Conservation (phyloP, 1,140 invertebrate genomes). For the Glossosoma conforme region DNA sequence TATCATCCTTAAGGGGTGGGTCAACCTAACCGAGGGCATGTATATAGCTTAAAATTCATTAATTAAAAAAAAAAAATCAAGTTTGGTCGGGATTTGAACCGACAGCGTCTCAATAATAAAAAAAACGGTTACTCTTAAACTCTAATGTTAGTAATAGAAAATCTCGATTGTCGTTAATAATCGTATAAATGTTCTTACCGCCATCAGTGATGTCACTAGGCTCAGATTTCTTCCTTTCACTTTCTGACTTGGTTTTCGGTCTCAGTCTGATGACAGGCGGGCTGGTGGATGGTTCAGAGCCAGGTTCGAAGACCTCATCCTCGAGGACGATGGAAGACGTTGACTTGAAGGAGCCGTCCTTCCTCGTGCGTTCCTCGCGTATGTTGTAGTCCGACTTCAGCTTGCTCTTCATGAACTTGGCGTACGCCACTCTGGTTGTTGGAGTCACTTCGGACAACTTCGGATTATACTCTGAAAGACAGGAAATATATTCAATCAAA, state of each 20-base stretch:
- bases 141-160: too few relatives aligned
- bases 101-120: too few relatives aligned
- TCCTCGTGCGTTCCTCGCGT: slow-evolving; percentile 35
- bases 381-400: slow-evolving; percentile 53
- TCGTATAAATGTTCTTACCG: too few relatives aligned
- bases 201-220: slow-evolving; percentile 10
- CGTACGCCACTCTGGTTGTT: slow-evolving; percentile 73
- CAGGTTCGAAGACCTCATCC: slow-evolving; percentile 40
- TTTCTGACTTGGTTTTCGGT: slow-evolving; percentile 8
- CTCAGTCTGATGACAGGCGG: slow-evolving; percentile 13
- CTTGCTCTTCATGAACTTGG: slow-evolving; percentile 75
- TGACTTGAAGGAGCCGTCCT: slow-evolving; percentile 16
- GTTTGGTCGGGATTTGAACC: too few relatives aligned
- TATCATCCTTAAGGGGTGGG: too few relatives aligned
- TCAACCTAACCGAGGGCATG: too few relatives aligned
- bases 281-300: slow-evolving; percentile 28
- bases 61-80: too few relatives aligned
- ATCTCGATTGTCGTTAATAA: too few relatives aligned
- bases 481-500: too few relatives aligned
- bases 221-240: background rate
- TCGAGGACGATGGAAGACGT: slow-evolving; percentile 34
- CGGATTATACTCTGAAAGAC: slow-evolving; percentile 68
- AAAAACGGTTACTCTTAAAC: too few relatives aligned
- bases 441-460: slow-evolving; percentile 67
- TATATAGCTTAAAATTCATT: too few relatives aligned